Conservation (phyloP, 2,113 vertebrate species). For the Strigops habroptila region DNA sequence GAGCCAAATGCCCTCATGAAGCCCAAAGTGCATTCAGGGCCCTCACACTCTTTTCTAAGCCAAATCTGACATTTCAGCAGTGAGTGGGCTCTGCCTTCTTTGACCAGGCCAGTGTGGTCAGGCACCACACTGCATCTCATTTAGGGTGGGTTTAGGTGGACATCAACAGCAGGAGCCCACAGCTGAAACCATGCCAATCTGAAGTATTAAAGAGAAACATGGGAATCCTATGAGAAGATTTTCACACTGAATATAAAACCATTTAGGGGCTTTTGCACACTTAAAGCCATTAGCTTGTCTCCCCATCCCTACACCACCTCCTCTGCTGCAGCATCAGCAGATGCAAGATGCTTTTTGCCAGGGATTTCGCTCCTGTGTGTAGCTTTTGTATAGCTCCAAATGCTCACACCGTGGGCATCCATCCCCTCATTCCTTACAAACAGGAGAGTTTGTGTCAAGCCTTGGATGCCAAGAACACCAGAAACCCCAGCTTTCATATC, state of each 20-base stretch:
- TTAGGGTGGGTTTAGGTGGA: rapidly evolving
- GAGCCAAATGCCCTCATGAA: not conserved
- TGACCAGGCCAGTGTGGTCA: rapidly evolving
- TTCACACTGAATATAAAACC: not conserved
- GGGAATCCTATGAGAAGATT: not conserved
- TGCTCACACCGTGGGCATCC: rapidly evolving
- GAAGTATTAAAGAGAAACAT: not conserved
- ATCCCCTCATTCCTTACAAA: not conserved
- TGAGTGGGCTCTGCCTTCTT: not conserved
- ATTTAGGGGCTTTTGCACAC: rapidly evolving
- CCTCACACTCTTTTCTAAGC: not conserved
- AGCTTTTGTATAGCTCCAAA: not conserved
- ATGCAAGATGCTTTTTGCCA: not conserved
- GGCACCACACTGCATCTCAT: rapidly evolving
- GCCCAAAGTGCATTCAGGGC: not conserved
- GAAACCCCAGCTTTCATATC: not conserved
- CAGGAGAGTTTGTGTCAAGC: not conserved
- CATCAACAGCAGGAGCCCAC: not conserved
- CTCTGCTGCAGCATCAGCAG: not conserved
- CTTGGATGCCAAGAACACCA: not conserved
- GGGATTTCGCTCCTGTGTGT: rapidly evolving
- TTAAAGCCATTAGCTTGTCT: not conserved
- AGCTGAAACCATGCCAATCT: rapidly evolving
- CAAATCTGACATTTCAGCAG: not conserved
- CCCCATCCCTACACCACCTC: not conserved